Percentiles rank a stretch among this genome's conserved stretches.
phyloP scores from a whole-genome alignment of 1,140 invertebrate genomes.

The Sesamia nonagrioides region DNA sequence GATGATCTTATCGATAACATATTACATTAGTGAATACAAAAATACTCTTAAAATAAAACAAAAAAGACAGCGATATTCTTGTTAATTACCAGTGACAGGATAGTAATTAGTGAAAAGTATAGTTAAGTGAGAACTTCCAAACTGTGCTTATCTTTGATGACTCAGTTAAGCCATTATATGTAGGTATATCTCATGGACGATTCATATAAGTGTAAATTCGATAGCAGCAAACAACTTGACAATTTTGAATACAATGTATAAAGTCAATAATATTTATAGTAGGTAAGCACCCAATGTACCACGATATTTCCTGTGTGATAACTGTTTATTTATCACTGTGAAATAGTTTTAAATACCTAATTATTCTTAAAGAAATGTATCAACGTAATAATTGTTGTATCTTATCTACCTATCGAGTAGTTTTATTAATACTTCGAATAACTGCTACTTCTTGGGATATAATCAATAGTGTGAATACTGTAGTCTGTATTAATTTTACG shows the following conservation, averaged over 20 bases:
- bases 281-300: neutral
- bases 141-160: neutral
- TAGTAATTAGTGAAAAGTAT: neutral
- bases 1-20: neutral
- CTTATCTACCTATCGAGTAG: neutral
- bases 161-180: neutral
- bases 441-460: neutral
- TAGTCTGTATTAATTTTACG: neutral
- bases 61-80: conserved; percentile 5
- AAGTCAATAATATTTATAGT: neutral
- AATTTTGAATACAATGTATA: conserved; percentile 3
- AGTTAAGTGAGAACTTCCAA: neutral
- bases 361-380: neutral
- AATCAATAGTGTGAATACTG: conserved; percentile 2
- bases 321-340: neutral
- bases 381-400: too few relatives aligned
- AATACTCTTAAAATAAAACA: conserved; percentile 14
- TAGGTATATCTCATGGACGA: neutral
- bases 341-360: neutral
- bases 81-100: neutral
- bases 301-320: neutral
- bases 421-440: neutral
- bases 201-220: neutral
- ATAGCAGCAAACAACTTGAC: neutral
- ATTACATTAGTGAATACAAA: neutral